These are phyloP conservation scores for Aelia acuminata DNA, from an alignment of 2,888 invertebrate genomes.

Conservation along the genomic window DNA sequence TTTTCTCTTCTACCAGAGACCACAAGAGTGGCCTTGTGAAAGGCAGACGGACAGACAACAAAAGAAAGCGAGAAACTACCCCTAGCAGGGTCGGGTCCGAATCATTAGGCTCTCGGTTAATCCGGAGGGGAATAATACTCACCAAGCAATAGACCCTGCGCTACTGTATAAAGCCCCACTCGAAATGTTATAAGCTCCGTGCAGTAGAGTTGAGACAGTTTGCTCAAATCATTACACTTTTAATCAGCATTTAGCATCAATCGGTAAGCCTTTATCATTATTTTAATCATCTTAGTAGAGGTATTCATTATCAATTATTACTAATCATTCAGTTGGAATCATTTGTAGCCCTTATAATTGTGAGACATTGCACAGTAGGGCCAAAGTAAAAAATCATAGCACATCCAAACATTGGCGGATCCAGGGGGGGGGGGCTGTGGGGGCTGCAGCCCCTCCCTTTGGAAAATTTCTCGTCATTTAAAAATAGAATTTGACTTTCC, in stretches of 20 bases:
- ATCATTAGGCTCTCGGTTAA: slow-evolving; percentile 20
- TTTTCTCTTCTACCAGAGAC: background rate
- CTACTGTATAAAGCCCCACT: background rate
- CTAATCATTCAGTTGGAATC: background rate
- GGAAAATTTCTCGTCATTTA: no score
- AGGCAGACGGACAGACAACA: slow-evolving; percentile 44
- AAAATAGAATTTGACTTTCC: no score
- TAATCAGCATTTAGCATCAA: background rate
- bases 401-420: no score
- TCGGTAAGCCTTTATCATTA: no score
- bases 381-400: no score
- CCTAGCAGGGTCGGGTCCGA: background rate
- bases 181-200: slow-evolving; percentile 9
- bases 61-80: slow-evolving; percentile 23
- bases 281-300: no score
- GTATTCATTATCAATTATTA: background rate
- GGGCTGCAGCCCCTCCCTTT: no score
- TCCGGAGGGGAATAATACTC: background rate
- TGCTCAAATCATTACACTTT: background rate
- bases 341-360: background rate
- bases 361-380: no score
- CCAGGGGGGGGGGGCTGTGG: no score
- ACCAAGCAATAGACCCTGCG: background rate
- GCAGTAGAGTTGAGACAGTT: background rate
- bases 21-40: background rate